Percentiles rank a stretch among this genome's conserved stretches.
Conservation (phyloP, 2,888 invertebrate genomes). For the Oscheius sp. region DNA sequence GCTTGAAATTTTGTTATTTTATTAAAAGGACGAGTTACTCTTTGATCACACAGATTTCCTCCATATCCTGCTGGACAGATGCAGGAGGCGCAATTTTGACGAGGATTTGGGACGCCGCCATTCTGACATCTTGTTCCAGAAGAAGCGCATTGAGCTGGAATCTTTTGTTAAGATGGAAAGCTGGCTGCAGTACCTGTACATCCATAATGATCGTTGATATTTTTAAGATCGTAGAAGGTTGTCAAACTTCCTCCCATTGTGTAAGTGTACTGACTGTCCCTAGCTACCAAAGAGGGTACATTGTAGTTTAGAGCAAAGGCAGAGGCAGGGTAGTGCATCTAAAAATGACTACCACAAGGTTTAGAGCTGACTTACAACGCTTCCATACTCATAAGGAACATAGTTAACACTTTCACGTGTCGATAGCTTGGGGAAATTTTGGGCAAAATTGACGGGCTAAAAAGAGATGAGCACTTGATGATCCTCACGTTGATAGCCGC, state of each 20-base stretch:
- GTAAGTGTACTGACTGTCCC: not conserved
- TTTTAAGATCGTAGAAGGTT: slow-evolving; percentile 20
- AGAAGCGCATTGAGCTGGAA: not conserved
- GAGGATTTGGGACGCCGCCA: slow-evolving; percentile 51
- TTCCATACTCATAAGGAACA: slow-evolving; percentile 20
- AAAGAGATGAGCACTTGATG: not conserved
- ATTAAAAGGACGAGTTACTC: slow-evolving; percentile 23
- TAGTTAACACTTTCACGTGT: not conserved
- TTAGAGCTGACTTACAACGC: slow-evolving; percentile 14
- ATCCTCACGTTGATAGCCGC: not conserved
- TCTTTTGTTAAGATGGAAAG: not conserved
- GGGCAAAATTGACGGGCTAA: not conserved
- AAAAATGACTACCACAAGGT: not conserved
- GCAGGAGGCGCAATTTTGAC: slow-evolving; percentile 43
- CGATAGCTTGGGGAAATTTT: not conserved
- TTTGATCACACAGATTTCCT: slow-evolving; percentile 47
- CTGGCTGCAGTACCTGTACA: not conserved
- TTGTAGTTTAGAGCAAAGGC: not conserved
- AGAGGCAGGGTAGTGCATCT: slow-evolving; percentile 21
- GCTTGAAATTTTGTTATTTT: slow-evolving; percentile 6
- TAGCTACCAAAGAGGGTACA: slow-evolving; percentile 25
- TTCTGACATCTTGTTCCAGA: slow-evolving; percentile 42
- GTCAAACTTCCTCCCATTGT: slow-evolving; percentile 22
- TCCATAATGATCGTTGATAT: slow-evolving; percentile 29
- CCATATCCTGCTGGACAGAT: slow-evolving; percentile 52